Base-by-base conservation (phyloP, 2,888 invertebrate genomes). In the Polyommatus icarus region DNA sequence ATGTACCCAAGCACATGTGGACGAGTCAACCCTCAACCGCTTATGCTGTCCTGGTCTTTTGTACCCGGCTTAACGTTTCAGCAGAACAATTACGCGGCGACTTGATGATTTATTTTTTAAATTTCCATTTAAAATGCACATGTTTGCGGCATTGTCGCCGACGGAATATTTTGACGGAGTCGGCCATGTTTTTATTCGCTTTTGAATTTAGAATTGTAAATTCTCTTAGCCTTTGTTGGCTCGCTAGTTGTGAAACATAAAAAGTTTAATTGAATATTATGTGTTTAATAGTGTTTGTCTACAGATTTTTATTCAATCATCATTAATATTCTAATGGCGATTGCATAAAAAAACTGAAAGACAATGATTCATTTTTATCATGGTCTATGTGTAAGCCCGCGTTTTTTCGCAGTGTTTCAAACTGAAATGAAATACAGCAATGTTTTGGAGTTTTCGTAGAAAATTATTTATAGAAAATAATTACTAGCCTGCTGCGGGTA, bases 101-200 rank as follows among this genome's bases (percentile, higher is more conserved):
- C 67, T 67, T 67, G 29, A 67, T 67, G 67, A 67, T 67, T 67
- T 67, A 67, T 67, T 67, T 67, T 32, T 67, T 67, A 67, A 61
- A 67, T 32, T 67, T 67, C 67, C 67, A 67, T 67, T 67, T 67
- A 67, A 29, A 67, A 67, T 67, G 67, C 67, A 67, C 67, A 67
- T 67, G 67, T 67, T 67, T 67, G 67, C 29, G 67, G 67, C 67
- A 24, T 24, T 29, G 67, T 67, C 29, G 29, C 6, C 67, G 29
- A 32, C 67, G 29, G 29, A 29, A 32, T 67, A 67, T 67, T 67
- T 32, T 32, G 67, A 67, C 67, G 29, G 67, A 29, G 12, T 32
- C 29, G 15, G 29, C 1, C 15, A 32, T 12, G 12, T 29, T 67
- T 67, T 29, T 29, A 29, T 67, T 54, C 54, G 24, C 24, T 61